These are phyloP conservation scores for Corythornis vintsioides DNA, from an alignment of 2,113 vertebrate genomes.

Conservation along the genomic window DNA sequence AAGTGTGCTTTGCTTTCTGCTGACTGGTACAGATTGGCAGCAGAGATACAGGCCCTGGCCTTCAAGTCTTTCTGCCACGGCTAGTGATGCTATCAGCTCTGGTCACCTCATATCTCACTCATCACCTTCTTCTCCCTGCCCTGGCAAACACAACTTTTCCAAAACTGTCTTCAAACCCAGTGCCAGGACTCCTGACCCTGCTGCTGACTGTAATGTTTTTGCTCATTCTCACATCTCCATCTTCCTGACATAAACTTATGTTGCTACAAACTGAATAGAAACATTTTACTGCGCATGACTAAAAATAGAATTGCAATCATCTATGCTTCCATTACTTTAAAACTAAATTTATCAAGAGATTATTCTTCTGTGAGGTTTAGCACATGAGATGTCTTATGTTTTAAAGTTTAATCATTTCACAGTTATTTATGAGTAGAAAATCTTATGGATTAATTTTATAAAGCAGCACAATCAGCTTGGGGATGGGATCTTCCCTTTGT, in stretches of 20 bases:
- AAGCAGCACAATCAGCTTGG: background rate
- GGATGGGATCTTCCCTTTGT: background rate
- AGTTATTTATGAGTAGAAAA: constrained; percentile 52
- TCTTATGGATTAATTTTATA: constrained; percentile 34
- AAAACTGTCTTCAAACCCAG: background rate
- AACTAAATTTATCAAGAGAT: constrained; percentile 60
- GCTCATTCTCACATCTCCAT: background rate
- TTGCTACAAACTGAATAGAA: background rate
- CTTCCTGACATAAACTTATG: background rate
- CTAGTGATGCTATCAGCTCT: background rate
- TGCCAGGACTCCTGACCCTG: background rate
- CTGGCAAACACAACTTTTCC: background rate
- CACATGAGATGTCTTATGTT: constrained; percentile 35
- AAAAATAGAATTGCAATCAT: constrained; percentile 61
- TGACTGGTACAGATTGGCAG: background rate
- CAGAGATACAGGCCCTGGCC: background rate
- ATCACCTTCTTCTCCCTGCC: background rate
- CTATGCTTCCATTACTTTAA: constrained; percentile 45
- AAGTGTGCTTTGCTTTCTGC: background rate
- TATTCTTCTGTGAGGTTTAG: constrained; percentile 59
- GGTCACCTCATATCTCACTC: background rate
- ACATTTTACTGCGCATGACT: background rate
- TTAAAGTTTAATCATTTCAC: constrained; percentile 57
- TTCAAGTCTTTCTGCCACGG: rapidly evolving
- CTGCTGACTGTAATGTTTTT: background rate